Conservation (phyloP, 2,113 vertebrate species). For the Junco hyemalis region DNA sequence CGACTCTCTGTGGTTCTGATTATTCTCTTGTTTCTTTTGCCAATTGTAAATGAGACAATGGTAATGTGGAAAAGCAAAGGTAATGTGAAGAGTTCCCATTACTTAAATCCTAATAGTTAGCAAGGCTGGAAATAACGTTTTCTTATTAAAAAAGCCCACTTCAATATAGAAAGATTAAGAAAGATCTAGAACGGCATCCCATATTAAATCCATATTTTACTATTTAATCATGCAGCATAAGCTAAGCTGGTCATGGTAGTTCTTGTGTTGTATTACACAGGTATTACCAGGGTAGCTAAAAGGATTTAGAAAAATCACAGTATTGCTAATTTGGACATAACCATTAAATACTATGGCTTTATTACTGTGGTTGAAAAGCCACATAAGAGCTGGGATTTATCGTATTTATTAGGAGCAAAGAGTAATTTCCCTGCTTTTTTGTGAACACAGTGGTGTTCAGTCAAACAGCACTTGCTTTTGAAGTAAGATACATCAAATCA, state of each 20-base stretch:
- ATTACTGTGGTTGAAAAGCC: not conserved
- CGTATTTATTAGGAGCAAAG: not conserved
- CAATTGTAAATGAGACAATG: not conserved
- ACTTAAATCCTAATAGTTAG: not conserved
- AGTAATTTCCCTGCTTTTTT: not conserved
- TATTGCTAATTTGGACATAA: not conserved
- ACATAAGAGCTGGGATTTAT: not conserved
- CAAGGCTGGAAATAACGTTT: not conserved
- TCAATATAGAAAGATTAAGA: not conserved
- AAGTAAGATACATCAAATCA: not conserved
- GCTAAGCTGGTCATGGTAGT: not conserved
- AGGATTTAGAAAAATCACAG: not conserved
- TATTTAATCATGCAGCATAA: not conserved
- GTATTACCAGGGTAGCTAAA: not conserved
- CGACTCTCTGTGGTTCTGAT: not conserved
- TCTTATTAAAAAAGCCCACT: not conserved
- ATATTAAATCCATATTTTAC: not conserved
- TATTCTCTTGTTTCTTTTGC: not conserved
- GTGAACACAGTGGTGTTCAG: not conserved
- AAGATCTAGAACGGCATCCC: not conserved
- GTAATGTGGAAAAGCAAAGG: not conserved
- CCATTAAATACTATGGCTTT: not conserved
- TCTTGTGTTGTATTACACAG: not conserved
- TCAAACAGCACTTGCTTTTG: not conserved
- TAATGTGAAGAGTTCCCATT: not conserved